Base-by-base conservation (phyloP, 1,140 invertebrate genomes). In the Parapsyche elsis region DNA sequence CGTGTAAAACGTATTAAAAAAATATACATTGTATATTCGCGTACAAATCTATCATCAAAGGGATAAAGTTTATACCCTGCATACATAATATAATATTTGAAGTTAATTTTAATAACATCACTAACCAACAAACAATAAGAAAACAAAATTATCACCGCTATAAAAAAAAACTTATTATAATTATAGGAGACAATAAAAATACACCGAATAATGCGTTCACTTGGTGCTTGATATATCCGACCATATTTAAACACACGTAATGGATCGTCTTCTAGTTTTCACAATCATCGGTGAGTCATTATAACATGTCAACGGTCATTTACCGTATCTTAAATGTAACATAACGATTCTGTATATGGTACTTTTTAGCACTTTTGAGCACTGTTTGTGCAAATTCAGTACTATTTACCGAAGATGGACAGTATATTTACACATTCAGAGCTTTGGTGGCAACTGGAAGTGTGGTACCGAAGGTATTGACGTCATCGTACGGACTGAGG, bases 351-450 rank as follows among this genome's bases (percentile, higher is more conserved):
- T 61, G 0, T 61, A 9, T 7, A 38, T 4, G 7, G 1, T 38
- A 21, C 9, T 38, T 71, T 38, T 71, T 38, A 67, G 61, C 2
- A 26, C 14, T 71, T 16, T 26, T 73, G 5, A 12, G 9, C 5
- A 23, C n/a, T 10, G 49, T n/a, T 23, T 14, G 57, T 24, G 14
- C 73, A n/a, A 9, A 57, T 30, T 57, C 73, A 0, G 49, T 76
- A 19, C 38, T 77, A 19, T 77, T 77, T 64, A n/a, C 59, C n/a
- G 59, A 77, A 16, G n/a, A 53, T 21, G 75, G 75, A 9, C 26
- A 61, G 44, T 77, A 77, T 23, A 53, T 77, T 38, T 77, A 77
- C 26, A 64, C 75, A 9, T 77, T 77, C 26, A 59, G 10, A 44
- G 75, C 57, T 5, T 14, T 26, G 4, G 53, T 77, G 1, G 5